Evolutionary conservation across 1,140 invertebrate genomes (phyloP).

Genomic region (Lerema accius): DNA sequence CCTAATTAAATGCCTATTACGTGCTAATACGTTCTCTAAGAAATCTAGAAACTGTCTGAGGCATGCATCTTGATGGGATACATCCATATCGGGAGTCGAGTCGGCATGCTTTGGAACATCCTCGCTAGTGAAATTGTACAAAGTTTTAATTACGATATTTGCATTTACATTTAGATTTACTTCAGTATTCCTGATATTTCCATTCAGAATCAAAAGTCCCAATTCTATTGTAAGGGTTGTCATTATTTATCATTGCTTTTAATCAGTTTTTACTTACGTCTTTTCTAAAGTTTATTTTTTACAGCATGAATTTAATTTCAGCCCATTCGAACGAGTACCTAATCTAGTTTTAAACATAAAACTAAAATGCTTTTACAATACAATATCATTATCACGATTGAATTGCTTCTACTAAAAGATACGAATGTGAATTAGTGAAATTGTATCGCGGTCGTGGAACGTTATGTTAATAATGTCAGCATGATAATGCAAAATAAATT

Average conservation of each 20-base stretch:
- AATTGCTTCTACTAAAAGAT: background rate
- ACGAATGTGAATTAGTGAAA: conserved; percentile 1
- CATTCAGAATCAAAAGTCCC: background rate
- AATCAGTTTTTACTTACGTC: no score
- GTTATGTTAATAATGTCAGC: conserved; percentile 24
- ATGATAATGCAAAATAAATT: conserved; percentile 25
- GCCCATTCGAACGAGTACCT: background rate
- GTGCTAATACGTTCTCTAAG: conserved; percentile 33
- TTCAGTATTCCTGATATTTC: background rate
- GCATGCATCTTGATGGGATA: conserved; percentile 39
- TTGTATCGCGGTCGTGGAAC: conserved; percentile 5
- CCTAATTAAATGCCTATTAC: conserved; percentile 37
- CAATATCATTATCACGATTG: background rate
- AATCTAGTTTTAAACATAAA: background rate
- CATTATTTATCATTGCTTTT: no score
- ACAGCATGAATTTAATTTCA: background rate
- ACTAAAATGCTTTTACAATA: conserved; percentile 3
- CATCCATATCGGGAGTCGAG: conserved; percentile 31
- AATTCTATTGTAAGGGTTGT: no score
- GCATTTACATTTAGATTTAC: background rate
- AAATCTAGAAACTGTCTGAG: conserved; percentile 35
- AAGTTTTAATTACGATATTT: conserved; percentile 6
- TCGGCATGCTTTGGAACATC: conserved; percentile 20
- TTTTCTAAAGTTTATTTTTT: no score
- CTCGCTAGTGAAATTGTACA: background rate